phyloP scores from a whole-genome alignment of 2,797 vertebrate species.

The Mormyrus hasselquistii region DNA sequence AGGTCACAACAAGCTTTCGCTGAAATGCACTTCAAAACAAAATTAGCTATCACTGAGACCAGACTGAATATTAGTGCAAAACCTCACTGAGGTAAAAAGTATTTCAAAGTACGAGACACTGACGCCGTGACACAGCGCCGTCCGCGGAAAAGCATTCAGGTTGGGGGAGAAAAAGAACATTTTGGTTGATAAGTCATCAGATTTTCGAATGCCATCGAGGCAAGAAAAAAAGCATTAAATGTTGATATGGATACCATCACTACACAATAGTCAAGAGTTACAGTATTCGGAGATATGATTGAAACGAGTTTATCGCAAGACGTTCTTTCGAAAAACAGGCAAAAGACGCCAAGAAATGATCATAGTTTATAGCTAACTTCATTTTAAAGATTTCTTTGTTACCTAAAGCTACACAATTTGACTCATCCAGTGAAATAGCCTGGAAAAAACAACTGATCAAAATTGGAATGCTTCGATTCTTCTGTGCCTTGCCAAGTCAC shows the following conservation, averaged over 20 bases:
- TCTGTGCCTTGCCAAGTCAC: not conserved
- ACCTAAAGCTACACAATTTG: not conserved
- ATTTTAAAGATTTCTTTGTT: not conserved
- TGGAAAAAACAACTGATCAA: not conserved
- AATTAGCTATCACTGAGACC: constrained; percentile 46
- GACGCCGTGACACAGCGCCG: constrained; percentile 52
- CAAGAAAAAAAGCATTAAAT: not conserved
- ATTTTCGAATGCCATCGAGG: not conserved
- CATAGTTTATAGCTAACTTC: not conserved
- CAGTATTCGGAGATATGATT: not conserved
- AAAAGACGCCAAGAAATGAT: not conserved
- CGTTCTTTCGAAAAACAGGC: not conserved
- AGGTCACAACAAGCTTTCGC: constrained; percentile 44
- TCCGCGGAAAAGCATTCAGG: constrained; percentile 38
- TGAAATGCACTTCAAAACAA: constrained; percentile 51
- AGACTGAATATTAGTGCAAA: constrained; percentile 69
- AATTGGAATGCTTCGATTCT: not conserved
- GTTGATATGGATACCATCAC: constrained; percentile 1
- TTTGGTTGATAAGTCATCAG: not conserved
- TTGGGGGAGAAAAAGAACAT: not conserved
- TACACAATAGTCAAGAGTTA: not conserved
- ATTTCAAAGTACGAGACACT: constrained; percentile 39
- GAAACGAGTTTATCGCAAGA: not conserved
- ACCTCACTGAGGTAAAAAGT: constrained; percentile 52
- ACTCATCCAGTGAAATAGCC: not conserved